A percentile compares a stretch with the other conserved stretches of the same genome.
Conservation (phyloP, 2,888 invertebrate species). For the Lasius fuliginosus region DNA sequence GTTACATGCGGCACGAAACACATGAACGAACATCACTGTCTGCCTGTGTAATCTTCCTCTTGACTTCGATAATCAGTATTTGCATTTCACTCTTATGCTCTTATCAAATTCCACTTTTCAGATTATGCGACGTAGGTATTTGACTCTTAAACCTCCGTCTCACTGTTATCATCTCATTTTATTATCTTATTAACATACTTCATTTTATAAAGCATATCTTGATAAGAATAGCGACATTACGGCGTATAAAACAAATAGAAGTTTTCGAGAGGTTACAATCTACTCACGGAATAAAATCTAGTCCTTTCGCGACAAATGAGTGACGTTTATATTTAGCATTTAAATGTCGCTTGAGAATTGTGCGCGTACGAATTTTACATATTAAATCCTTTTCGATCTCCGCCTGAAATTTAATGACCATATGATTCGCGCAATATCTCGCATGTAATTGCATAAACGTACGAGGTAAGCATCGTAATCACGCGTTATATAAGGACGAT, state of each 20-base stretch:
- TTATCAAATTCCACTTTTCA: conserved; percentile 40
- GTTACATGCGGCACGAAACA: conserved; percentile 1
- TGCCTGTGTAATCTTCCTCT: conserved; percentile 32
- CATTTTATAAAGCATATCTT: not conserved
- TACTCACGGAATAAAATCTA: not conserved
- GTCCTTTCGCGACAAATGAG: not conserved
- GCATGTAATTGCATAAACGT: conserved; percentile 33
- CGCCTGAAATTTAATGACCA: conserved; percentile 8
- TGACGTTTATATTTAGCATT: not conserved
- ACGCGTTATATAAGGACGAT: conserved; percentile 22
- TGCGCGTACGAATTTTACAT: not conserved
- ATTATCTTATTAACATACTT: conserved; percentile 33
- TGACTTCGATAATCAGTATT: conserved; percentile 53
- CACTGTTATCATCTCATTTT: conserved; percentile 14
- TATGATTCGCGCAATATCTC: conserved; percentile 19
- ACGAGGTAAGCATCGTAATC: not conserved
- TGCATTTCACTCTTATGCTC: conserved; percentile 39
- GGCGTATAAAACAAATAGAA: not conserved
- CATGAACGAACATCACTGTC: conserved; percentile 1
- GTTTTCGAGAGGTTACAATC: not conserved
- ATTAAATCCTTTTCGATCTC: not conserved
- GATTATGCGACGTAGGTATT: conserved; percentile 3
- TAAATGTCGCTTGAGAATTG: not conserved
- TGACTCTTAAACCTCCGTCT: not conserved
- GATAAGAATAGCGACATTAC: not conserved